Percentiles rank a stretch among this genome's conserved stretches.
phyloP scores from a whole-genome alignment of 2,888 invertebrate species.

The Biston betularia region DNA sequence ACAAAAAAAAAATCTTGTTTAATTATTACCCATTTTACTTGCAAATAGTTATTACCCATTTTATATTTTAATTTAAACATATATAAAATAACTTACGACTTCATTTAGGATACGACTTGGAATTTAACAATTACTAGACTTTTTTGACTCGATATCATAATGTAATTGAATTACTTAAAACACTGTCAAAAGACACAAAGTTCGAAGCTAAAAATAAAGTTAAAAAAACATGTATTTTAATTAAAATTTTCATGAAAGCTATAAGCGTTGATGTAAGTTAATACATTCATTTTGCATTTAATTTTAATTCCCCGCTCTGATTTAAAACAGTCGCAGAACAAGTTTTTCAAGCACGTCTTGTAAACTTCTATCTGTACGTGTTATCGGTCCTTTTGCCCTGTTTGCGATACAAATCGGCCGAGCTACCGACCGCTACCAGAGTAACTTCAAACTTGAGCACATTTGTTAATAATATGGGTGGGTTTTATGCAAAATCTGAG shows the following conservation, averaged over 20 bases:
- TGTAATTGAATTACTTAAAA: no score
- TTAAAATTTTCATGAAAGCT: not conserved
- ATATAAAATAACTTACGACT: no score
- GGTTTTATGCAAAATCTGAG: no score
- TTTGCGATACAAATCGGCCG: slow-evolving; percentile 40
- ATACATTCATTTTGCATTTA: slow-evolving; percentile 14
- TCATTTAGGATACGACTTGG: no score
- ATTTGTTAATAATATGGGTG: not conserved
- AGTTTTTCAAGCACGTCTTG: slow-evolving; percentile 36
- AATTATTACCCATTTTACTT: not conserved
- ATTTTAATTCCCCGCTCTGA: slow-evolving; percentile 31
- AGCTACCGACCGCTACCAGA: slow-evolving; percentile 29
- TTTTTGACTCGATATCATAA: no score
- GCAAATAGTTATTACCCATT: no score
- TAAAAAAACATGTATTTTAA: not conserved
- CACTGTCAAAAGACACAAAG: no score
- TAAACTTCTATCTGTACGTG: slow-evolving; percentile 34
- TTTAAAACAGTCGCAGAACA: slow-evolving; percentile 32
- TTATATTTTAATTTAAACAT: no score
- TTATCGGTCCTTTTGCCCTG: slow-evolving; percentile 36
- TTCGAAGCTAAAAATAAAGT: no score
- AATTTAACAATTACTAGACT: no score
- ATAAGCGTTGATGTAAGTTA: slow-evolving; percentile 1
- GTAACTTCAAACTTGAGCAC: slow-evolving; percentile 15
- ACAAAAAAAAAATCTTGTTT: not conserved